Conservation (phyloP, 2,113 vertebrate species). For the Tor tambroides region DNA sequence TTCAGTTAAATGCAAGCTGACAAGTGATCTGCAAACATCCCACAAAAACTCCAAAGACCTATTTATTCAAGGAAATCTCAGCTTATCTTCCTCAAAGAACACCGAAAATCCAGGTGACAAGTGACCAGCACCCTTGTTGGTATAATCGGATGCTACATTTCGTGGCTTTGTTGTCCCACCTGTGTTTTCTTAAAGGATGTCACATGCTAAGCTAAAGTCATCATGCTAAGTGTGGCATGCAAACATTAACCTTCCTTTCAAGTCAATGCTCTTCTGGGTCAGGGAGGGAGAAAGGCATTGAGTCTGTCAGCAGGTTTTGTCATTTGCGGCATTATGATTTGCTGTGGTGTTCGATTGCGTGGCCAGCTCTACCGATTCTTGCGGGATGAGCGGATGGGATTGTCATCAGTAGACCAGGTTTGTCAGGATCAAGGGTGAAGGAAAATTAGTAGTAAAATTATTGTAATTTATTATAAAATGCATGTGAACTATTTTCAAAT, state of each 20-base stretch:
- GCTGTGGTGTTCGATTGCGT: neutral
- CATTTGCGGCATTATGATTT: constrained; percentile 42
- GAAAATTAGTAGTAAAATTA: too few relatives aligned
- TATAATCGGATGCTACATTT: constrained; percentile 14
- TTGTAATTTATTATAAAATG: neutral
- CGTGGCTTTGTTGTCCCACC: constrained; percentile 57
- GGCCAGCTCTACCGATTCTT: constrained; percentile 5
- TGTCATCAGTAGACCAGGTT: constrained; percentile 36
- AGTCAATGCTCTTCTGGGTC: constrained; percentile 54
- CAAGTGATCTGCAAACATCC: neutral
- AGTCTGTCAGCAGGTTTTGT: constrained; percentile 57
- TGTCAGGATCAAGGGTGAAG: constrained; percentile 21
- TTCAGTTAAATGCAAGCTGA: constrained; percentile 34
- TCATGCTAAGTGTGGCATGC: constrained; percentile 48
- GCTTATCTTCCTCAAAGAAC: constrained; percentile 23
- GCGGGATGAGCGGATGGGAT: constrained; percentile 32
- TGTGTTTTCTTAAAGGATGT: constrained; percentile 53
- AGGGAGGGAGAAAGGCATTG: constrained; percentile 42
- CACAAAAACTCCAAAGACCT: constrained; percentile 29
- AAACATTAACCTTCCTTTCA: constrained; percentile 58
- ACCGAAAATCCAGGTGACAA: constrained; percentile 28
- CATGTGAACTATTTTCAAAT: neutral
- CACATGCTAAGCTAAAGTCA: constrained; percentile 33
- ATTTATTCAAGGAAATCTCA: constrained; percentile 41
- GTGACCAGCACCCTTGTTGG: constrained; percentile 4